These are phyloP conservation scores for Melanostoma scalare DNA, from an alignment of 2,888 invertebrate species.

Conservation along the genomic window DNA sequence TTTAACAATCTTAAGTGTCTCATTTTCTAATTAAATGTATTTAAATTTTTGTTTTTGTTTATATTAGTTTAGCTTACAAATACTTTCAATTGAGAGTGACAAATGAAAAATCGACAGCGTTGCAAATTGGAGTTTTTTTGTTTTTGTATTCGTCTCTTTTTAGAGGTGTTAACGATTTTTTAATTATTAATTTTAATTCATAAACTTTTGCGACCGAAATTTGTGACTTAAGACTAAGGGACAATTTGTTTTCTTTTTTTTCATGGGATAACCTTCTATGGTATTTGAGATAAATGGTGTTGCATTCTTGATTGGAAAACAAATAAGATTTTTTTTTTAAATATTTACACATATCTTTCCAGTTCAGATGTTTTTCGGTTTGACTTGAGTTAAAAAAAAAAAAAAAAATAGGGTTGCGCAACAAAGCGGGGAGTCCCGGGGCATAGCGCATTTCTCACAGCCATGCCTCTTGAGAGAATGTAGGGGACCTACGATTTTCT, in stretches of 20 bases:
- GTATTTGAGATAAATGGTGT: too few relatives aligned
- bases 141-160: conserved; percentile 36
- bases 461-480: too few relatives aligned
- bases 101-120: conserved; percentile 47
- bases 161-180: conserved; percentile 65
- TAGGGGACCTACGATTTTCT: too few relatives aligned
- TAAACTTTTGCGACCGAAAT: conserved; percentile 71
- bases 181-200: conserved; percentile 71
- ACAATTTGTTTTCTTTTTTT: conserved; percentile 45
- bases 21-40: conserved; percentile 46
- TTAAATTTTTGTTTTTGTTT: conserved; percentile 19
- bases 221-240: conserved; percentile 57
- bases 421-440: too few relatives aligned
- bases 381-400: neutral
- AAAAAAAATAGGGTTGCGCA: neutral
- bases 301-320: too few relatives aligned
- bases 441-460: too few relatives aligned
- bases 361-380: neutral
- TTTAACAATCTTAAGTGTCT: conserved; percentile 51
- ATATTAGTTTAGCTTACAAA: neutral
- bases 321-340: too few relatives aligned
- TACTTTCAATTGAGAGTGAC: conserved; percentile 46
- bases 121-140: conserved; percentile 23
- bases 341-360: neutral
- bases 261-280: too few relatives aligned